Base-by-base conservation (phyloP, 2,797 vertebrate species). In the Acipenser ruthenus region DNA sequence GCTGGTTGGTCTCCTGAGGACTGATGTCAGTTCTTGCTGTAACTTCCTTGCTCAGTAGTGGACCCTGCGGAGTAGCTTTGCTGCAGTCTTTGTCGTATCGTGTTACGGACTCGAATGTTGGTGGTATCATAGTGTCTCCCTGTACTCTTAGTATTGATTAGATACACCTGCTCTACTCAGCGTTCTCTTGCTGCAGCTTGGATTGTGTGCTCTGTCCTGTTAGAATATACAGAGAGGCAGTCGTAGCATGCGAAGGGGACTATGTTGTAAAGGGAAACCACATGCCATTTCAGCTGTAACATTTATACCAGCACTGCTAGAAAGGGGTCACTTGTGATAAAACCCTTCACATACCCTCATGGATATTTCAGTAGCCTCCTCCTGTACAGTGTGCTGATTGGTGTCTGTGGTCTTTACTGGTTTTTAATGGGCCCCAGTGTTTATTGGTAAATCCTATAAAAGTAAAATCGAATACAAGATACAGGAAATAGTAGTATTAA, bases 71-170 rank as follows among this genome's bases (percentile, higher is more conserved):
- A 63, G 53, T 49, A 51, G 37, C 60, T 10, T 18, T 49, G 72
- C 62, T 70, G 63, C 48, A 56, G 60, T 65, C 71, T 67, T 1
- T 71, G 15, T 72, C 10, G 69, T 67, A 6, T 58, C 65, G 7
- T 0, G 23, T 65, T 68, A 12, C 66, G 60, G 51, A 7, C 56
- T 13, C 62, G 15, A 37, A 37, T 56, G 50, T 10, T 66, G 71
- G 64, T 69, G 10, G 11, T 68, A 12, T 73, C 66, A 62, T 62
- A 66, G 50, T 37, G 62, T 79, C 76, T 67, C 75, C 12, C 1
- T 71, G 65, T 58, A 8, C 70, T n/a, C 7, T 64, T 71, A 6
- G n/a, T 77, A 80, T 82, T 78, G 78, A 81, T 74, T 77, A 58
- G 65, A 71, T 73, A 52, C n/a, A 72, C 79, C 75, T 70, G 71